Evolutionary conservation across 2,888 invertebrate species (phyloP).

Genomic region (Calliphora vomitoria): DNA sequence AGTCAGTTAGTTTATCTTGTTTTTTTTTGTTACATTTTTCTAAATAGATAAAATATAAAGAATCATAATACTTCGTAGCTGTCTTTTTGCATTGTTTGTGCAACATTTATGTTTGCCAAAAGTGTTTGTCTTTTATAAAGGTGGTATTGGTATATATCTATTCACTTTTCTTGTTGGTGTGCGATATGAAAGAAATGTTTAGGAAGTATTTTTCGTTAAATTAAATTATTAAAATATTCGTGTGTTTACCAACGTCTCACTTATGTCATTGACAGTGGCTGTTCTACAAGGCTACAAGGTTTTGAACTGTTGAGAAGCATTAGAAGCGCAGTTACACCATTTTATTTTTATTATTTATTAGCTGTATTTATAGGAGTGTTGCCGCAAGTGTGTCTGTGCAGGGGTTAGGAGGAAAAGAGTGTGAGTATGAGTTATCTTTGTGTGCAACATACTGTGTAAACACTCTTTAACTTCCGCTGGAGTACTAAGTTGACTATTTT

Average conservation of each 20-base stretch:
- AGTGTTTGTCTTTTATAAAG: constrained; percentile 61
- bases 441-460: constrained; percentile 64
- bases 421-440: constrained; percentile 38
- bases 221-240: constrained; percentile 75
- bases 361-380: background rate
- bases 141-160: constrained; percentile 1
- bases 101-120: constrained; percentile 56
- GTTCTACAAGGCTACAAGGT: background rate
- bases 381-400: too few relatives aligned
- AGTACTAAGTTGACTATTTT: constrained; percentile 33
- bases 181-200: constrained; percentile 49
- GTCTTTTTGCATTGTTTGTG: constrained; percentile 41
- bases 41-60: background rate
- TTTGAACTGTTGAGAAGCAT: background rate
- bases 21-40: constrained; percentile 7
- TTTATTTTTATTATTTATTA: constrained; percentile 9
- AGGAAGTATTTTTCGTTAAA: constrained; percentile 67
- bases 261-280: constrained; percentile 25
- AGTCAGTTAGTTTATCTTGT: constrained; percentile 1
- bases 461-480: constrained; percentile 61
- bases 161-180: background rate
- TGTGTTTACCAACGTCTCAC: constrained; percentile 69
- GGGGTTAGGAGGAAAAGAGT: background rate
- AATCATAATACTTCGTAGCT: background rate
- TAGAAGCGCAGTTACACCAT: constrained; percentile 5